Base-by-base conservation (phyloP, 1,140 invertebrate genomes). In the Chelonus insularis region DNA sequence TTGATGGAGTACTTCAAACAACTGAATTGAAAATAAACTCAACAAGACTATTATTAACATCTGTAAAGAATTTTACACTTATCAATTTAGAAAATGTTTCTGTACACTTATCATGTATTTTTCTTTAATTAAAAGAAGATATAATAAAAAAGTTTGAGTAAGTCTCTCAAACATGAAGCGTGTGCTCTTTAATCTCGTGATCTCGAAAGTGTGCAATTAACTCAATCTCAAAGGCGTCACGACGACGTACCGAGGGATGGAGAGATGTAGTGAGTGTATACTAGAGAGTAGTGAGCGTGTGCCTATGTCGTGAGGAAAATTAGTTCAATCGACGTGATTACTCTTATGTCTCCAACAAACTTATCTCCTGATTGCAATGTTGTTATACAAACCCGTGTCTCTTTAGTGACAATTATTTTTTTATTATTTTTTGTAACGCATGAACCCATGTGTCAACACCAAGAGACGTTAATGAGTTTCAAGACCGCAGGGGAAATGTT, bases 261-360 rank as follows among this genome's bases (percentile, higher is more conserved):
- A 52, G 29, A 21, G 29, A 11, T 16, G n/a, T 29, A 16, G 16
- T 4, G 4, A 36, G 3, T 8, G 9, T 34, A 7, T 11, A 5
- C n/a, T 20, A 21, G 29, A 55, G n/a, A 7, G 34, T 9, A 29
- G 14, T 6, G 36, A 55, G 34, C 34, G 52, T 21, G 36, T 55
- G 34, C 0, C 5, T 16, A 11, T n/a, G 25, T 23, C 11, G 8
- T 18, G 52, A 37, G 54, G 29, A 52, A 57, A 64, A 57, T 59
- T 67, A 37, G 60, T 70, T 68, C 68, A 67, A 72, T 72, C 64
- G 45, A 66, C 71, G 61, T 70, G 64, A 70, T 71, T 72, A 62
- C 60, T 64, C 66, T 72, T 70, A 65, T 72, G 64, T 71, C 61
- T 68, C 52, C 59, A 59, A 64, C 64, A 63, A 70, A 71, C 68